Evolutionary conservation across 2,888 invertebrate species (phyloP), one percentile per base, ranked within the genome.

Genomic region (Drosophila silvestris): DNA sequence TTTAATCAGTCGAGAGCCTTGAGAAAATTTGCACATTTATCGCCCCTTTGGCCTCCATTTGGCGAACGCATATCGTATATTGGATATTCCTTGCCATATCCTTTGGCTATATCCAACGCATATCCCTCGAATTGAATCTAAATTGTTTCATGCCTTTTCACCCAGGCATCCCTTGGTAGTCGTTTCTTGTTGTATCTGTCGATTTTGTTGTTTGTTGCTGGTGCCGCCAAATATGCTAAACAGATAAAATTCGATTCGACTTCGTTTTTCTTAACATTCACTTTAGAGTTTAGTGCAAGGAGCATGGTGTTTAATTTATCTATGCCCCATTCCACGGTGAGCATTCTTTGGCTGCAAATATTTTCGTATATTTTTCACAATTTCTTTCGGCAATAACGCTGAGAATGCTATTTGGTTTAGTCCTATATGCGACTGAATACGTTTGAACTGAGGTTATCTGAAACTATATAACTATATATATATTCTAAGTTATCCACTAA

Each of bases 61-160:
- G 9, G 72, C 59, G 47, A 66, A 41, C 66, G 62, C 62, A 74
- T 70, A 81, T 74, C 78, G 62, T 57, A 51, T 41, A 47, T 59
- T 65, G 66, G 67, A 56, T 53, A 85, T 71, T 58, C 69, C 63
- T 68, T 35, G 62, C 47, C 33, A 53, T 57, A 76, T 75, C 70
- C 70, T 70, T 47, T 61, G 44, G 51, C 57, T 41, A 54, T 70
- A 61, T 60, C 30, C 51, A 62, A 51, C 65, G 58, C 76, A 70
- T 74, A 85, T 83, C 80, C 77, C 52, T 77, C 54, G 69, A 70
- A 79, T 89, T 82, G 81, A 77, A 90, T 90, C 78, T 86, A 89
- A 90, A 86, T 90, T 86, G 85, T 79, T 89, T 83, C 81, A 82
- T 85, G 86, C 82, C 63, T 70, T 16, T 72, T 70, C 76, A 35